Percentiles rank a stretch among this genome's conserved stretches.
phyloP scores from a whole-genome alignment of 2,113 vertebrate genomes.

The Eira barbara region DNA sequence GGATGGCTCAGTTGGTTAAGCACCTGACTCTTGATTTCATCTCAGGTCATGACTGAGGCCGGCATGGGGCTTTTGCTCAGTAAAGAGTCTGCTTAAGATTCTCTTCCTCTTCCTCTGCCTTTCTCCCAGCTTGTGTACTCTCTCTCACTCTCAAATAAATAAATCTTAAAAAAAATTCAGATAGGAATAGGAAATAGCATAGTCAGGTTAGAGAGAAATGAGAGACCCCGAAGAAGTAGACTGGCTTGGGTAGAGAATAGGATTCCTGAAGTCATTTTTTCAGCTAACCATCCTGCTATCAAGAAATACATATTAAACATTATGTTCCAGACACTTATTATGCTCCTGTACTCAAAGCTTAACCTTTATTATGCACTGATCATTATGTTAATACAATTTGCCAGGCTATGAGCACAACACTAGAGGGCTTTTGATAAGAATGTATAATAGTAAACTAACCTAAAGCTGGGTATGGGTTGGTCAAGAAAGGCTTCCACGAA shows the following conservation, averaged over 20 bases:
- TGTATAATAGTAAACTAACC: neutral
- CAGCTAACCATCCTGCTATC: neutral
- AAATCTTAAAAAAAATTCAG: neutral
- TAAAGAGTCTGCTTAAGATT: neutral
- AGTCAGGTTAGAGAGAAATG: neutral
- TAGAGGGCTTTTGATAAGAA: neutral
- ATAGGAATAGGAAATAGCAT: neutral
- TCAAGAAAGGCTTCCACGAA: neutral
- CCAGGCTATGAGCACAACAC: neutral
- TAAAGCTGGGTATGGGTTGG: neutral
- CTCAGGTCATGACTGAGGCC: neutral
- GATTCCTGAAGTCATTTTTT: neutral
- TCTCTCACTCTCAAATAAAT: neutral
- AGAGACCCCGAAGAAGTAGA: neutral
- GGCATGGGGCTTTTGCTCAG: neutral
- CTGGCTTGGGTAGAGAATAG: neutral
- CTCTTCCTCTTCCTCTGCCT: neutral
- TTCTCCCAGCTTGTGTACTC: neutral
- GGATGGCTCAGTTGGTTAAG: neutral
- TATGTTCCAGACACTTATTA: neutral
- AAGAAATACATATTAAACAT: neutral
- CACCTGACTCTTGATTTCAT: neutral
- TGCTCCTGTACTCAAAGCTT: neutral
- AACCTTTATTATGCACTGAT: neutral
- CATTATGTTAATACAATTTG: neutral